Evolutionary conservation across 2,888 invertebrate species (phyloP).

Genomic region (Heterodera filipjevi): DNA sequence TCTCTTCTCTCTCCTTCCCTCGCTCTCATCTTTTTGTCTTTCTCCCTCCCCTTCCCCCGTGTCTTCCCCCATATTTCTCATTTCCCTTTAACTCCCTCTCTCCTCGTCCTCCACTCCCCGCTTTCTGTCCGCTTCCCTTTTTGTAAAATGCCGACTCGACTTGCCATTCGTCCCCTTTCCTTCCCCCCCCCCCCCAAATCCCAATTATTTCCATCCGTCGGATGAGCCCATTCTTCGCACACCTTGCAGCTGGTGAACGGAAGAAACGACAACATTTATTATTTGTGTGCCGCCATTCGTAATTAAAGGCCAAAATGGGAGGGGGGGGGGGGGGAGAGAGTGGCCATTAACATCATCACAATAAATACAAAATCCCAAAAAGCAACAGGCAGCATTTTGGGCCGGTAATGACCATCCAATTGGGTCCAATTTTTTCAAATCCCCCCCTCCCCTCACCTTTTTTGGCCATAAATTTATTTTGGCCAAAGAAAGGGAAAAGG

Average conservation of each 20-base stretch:
- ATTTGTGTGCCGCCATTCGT: background rate
- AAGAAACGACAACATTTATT: background rate
- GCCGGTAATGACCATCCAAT: background rate
- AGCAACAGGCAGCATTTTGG: too few species aligned
- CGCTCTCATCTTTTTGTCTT: background rate
- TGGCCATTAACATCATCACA: background rate
- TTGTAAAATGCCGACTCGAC: background rate
- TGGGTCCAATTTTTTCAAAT: background rate
- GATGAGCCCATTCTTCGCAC: background rate
- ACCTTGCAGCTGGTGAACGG: slow-evolving; percentile 6
- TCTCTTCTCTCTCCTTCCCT: background rate
- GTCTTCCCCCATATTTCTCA: too few species aligned
- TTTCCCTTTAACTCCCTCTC: too few species aligned
- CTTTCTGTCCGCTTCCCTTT: background rate
- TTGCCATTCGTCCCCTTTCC: background rate
- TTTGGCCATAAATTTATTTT: background rate
- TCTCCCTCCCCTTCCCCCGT: background rate
- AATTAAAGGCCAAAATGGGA: slow-evolving; percentile 2
- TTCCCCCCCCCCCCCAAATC: background rate
- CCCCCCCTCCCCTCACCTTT: background rate
- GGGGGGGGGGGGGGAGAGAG: too few species aligned
- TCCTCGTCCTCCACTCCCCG: background rate
- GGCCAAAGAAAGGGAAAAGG: background rate
- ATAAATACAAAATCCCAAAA: too few species aligned
- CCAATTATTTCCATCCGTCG: slow-evolving; percentile 8